Conservation (phyloP, 2,888 invertebrate genomes). For the Acanthosepion esculentum region DNA sequence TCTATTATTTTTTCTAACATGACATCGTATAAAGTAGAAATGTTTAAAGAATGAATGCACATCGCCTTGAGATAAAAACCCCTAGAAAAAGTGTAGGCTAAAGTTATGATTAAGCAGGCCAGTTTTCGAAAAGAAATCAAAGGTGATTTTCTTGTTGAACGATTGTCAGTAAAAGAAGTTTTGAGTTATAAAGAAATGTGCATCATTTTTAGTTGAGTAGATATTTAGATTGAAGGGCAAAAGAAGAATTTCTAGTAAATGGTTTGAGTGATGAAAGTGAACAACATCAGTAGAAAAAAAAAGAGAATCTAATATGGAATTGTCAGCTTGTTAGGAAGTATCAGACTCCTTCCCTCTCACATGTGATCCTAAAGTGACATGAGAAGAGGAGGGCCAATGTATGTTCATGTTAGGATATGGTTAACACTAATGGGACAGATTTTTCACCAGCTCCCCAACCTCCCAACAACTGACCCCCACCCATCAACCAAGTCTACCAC, state of each 20-base stretch:
- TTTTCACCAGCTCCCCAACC: neutral
- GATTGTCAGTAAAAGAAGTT: too few relatives aligned
- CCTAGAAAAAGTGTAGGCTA: too few relatives aligned
- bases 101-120: too few relatives aligned
- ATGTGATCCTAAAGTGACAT: neutral
- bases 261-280: neutral
- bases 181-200: neutral
- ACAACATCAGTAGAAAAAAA: neutral
- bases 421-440: neutral
- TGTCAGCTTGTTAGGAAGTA: neutral
- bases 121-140: too few relatives aligned
- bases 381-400: constrained; percentile 33
- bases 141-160: too few relatives aligned
- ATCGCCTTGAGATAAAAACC: too few relatives aligned
- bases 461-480: neutral
- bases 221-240: neutral
- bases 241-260: neutral
- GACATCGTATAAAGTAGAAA: too few relatives aligned
- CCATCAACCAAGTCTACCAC: neutral
- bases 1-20: too few relatives aligned
- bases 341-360: neutral
- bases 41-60: too few relatives aligned
- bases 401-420: neutral
- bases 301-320: neutral
- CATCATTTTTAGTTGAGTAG: too few relatives aligned